A percentile compares a stretch with the other conserved stretches of the same genome.
phyloP scores from a whole-genome alignment of 2,888 invertebrate genomes.

The Lamellibrachia columna region DNA sequence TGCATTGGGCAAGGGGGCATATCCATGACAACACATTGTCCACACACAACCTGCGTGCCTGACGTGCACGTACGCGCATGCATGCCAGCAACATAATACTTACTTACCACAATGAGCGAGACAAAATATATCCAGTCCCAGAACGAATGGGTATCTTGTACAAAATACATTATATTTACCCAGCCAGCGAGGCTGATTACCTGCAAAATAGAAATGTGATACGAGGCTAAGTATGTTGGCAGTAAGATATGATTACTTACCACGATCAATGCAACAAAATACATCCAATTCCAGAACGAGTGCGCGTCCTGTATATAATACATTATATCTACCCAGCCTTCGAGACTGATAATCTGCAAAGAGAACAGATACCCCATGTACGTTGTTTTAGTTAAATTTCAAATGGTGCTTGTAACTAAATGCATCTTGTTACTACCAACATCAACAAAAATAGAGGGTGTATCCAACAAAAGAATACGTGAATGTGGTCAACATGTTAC shows the following conservation, averaged over 20 bases:
- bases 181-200: constrained; percentile 99
- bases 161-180: constrained; percentile 99
- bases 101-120: constrained; percentile 94
- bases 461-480: neutral
- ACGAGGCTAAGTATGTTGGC: neutral
- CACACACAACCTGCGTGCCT: constrained; percentile 7
- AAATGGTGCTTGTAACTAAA: neutral
- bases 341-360: constrained; percentile 92
- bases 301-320: constrained; percentile 99
- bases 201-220: constrained; percentile 69
- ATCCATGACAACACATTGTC: neutral
- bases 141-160: constrained; percentile 99
- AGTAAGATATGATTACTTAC: constrained; percentile 73
- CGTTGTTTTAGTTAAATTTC: neutral
- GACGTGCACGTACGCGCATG: constrained; percentile 9
- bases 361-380: neutral
- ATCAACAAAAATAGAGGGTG: neutral
- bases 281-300: constrained; percentile 99
- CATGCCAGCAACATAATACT: neutral
- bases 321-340: constrained; percentile 99
- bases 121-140: constrained; percentile 99
- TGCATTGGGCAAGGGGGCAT: neutral
- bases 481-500: neutral
- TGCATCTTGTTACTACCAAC: neutral
- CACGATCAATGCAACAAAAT: constrained; percentile 98